Base-by-base conservation (phyloP, 2,797 vertebrate genomes). In the Benthosema pterotum region DNA sequence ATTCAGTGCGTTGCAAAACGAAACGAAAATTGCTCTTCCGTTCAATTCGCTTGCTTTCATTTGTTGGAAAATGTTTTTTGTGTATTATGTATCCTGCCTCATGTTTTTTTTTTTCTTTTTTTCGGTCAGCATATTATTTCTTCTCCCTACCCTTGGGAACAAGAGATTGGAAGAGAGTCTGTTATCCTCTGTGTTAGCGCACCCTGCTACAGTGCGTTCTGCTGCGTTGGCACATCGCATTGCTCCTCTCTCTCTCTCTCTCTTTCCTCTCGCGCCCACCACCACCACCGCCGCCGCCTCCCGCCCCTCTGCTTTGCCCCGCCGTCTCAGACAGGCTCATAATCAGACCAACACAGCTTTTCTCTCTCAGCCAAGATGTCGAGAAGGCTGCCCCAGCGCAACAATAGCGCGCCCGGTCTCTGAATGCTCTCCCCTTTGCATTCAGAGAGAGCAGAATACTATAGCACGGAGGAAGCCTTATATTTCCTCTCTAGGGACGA, bases 11-110 rank as follows among this genome's bases (percentile, higher is more conserved):
- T n/a, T 25, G 22, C 22, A 75, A 79, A 82, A 84, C 67, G 59
- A n/a, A n/a, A n/a, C n/a, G 8, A 50, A 81, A 80, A 77, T 69
- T 69, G 72, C 65, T 74, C 61, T 75, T 74, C 60, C 62, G 1
- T 71, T 52, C 42, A 16, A 60, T 79, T 72, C 73, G 72, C 76
- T 79, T 79, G 62, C 69, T 75, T 76, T 83, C 46, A 83, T 77
- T 78, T 78, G 75, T 72, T 69, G 67, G 5, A 72, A n/a, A n/a
- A 54, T 73, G 32, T 69, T 71, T 62, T 28, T 3, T 42, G 19
- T 58, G 15, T 15, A 5, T 0, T 32, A 9, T 48, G n/a, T 46
- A 9, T 45, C 13, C 42, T 50, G 15, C 12, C 16, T 47, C 52
- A 49, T 63, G 77, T 72, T 74, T 66, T 62, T 60, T 25, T 5